Percentiles rank a stretch among this genome's conserved stretches.
These are phyloP conservation scores for Sclerurus mexicanus DNA, from an alignment of 2,113 vertebrate species.

Conservation along the genomic window DNA sequence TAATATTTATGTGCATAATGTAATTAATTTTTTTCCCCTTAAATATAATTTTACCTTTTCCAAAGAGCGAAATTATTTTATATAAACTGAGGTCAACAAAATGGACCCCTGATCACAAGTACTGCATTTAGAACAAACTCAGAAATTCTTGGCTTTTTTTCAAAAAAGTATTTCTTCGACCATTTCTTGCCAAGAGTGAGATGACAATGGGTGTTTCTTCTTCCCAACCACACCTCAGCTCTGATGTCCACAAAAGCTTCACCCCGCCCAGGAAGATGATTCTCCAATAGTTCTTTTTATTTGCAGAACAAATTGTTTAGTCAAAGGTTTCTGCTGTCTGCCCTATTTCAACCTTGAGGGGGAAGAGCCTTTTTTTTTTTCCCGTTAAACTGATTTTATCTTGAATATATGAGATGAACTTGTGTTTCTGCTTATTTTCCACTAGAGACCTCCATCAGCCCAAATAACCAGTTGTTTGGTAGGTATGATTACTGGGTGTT, in stretches of 20 bases:
- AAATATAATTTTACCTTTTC: background rate
- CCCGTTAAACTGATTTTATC: background rate
- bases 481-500: conserved; percentile 14
- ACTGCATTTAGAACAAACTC: background rate
- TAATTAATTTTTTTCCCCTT: background rate
- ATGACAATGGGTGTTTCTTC: background rate
- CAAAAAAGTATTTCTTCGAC: background rate
- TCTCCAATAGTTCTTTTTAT: background rate
- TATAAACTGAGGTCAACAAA: background rate
- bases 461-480: conserved; percentile 10
- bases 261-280: background rate
- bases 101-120: background rate
- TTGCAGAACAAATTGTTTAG: background rate
- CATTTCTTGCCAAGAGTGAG: background rate
- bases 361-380: background rate
- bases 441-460: conserved; percentile 68
- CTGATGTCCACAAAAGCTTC: background rate
- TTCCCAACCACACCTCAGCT: background rate
- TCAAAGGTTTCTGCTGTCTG: background rate
- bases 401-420: background rate
- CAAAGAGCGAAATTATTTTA: background rate
- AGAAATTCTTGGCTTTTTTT: background rate
- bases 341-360: background rate
- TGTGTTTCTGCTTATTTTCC: conserved; percentile 65
- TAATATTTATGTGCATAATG: background rate